Conservation (phyloP, 2,888 invertebrate genomes). For the Chesias legatella region DNA sequence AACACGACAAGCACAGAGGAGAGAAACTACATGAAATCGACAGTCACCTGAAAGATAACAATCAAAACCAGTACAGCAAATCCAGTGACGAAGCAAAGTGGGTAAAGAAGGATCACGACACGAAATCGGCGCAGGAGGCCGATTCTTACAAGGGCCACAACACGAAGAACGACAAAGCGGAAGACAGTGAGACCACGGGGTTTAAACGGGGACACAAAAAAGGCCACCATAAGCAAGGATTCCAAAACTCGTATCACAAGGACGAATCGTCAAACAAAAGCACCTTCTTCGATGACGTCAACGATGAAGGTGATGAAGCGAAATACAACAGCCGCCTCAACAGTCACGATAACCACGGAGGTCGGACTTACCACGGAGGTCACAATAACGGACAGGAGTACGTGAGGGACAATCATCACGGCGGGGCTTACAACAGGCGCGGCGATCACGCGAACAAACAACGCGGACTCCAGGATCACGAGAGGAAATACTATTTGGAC, state of each 20-base stretch:
- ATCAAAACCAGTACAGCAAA: conserved; percentile 68
- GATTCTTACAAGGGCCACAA: conserved; percentile 69
- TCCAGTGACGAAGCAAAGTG: conserved; percentile 71
- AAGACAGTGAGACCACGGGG: conserved; percentile 63
- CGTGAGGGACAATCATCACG: conserved; percentile 58
- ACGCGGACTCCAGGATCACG: conserved; percentile 62
- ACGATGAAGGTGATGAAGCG: conserved; percentile 71
- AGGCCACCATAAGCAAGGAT: conserved; percentile 85
- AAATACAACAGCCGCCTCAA: conserved; percentile 65
- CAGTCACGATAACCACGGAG: conserved; percentile 64
- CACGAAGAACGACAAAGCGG: conserved; percentile 64
- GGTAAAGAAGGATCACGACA: conserved; percentile 68
- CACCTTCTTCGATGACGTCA: conserved; percentile 84
- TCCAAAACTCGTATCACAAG: conserved; percentile 85
- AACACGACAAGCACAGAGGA: conserved; percentile 67
- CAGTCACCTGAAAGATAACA: conserved; percentile 61
- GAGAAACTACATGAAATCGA: conserved; percentile 71
- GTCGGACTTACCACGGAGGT: conserved; percentile 62
- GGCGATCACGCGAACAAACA: conserved; percentile 66
- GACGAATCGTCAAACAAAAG: conserved; percentile 85
- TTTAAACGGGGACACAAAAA: conserved; percentile 81
- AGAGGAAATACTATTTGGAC: conserved; percentile 70
- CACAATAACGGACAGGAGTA: conserved; percentile 69
- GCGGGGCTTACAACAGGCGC: conserved; percentile 60
- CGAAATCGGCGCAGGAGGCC: conserved; percentile 65